Conservation (phyloP, 2,113 vertebrate genomes). For the Sebastes fasciatus region DNA sequence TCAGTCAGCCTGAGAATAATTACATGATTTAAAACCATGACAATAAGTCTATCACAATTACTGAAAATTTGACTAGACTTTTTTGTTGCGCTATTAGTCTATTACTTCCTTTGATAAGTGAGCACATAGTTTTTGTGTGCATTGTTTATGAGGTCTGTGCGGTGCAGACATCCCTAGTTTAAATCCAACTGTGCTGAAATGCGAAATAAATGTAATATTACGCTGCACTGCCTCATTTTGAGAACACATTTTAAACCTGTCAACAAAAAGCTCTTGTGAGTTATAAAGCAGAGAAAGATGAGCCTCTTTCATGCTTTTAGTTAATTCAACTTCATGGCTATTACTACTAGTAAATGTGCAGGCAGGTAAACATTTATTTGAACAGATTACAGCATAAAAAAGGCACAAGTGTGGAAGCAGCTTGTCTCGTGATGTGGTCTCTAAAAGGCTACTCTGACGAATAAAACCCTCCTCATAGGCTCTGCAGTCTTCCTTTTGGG, state of each 20-base stretch:
- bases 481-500: not conserved
- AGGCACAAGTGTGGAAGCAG: not conserved
- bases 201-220: not conserved
- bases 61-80: not conserved
- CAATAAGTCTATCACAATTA: not conserved
- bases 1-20: not conserved
- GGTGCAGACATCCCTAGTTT: not conserved
- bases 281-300: not conserved
- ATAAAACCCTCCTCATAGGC: not conserved
- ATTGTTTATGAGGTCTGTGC: not conserved
- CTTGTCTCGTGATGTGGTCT: not conserved
- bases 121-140: not conserved
- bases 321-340: not conserved
- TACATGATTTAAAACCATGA: not conserved
- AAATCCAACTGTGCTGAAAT: not conserved
- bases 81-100: not conserved
- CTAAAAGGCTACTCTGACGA: not conserved
- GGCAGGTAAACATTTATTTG: not conserved
- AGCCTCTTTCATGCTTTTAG: not conserved
- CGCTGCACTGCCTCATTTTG: not conserved
- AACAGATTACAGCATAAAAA: not conserved
- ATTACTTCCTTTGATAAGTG: not conserved
- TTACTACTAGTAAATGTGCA: not conserved
- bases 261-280: not conserved
- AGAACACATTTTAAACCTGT: not conserved